Percentiles rank a stretch among this genome's conserved stretches.
phyloP scores from a whole-genome alignment of 2,797 vertebrate genomes.

The Rhadinocentrus ornatus region DNA sequence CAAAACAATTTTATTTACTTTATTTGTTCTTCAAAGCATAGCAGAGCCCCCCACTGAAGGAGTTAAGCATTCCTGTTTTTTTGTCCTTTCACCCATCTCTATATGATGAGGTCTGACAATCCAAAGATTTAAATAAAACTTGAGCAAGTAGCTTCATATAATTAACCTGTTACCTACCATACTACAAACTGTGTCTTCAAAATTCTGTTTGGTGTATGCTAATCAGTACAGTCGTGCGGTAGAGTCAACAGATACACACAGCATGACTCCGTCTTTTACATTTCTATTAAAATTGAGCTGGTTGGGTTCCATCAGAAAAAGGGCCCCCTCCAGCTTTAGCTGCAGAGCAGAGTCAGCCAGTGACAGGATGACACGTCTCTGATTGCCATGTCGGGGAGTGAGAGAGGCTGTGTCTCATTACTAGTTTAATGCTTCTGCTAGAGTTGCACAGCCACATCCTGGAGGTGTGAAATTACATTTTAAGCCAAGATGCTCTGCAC shows the following conservation, averaged over 20 bases:
- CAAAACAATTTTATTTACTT: too few species aligned
- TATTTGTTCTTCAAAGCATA: not conserved
- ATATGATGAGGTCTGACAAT: not conserved
- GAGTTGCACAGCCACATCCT: slow-evolving; percentile 72
- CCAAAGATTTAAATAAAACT: not conserved
- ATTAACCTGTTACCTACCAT: slow-evolving; percentile 11
- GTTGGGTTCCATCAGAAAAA: slow-evolving; percentile 50
- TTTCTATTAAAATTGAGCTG: slow-evolving; percentile 42
- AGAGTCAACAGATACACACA: slow-evolving; percentile 9
- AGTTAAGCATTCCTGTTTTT: not conserved
- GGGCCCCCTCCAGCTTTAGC: slow-evolving; percentile 55
- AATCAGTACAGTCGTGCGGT: slow-evolving; percentile 2
- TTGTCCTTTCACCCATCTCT: not conserved
- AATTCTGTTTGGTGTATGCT: slow-evolving; percentile 7
- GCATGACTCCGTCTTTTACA: slow-evolving; percentile 23
- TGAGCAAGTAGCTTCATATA: not conserved
- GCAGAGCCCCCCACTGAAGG: not conserved
- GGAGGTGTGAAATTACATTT: slow-evolving; percentile 86
- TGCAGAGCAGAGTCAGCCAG: slow-evolving; percentile 52
- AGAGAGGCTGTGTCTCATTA: slow-evolving; percentile 80
- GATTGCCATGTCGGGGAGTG: slow-evolving; percentile 66
- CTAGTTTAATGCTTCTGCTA: slow-evolving; percentile 75
- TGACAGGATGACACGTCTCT: slow-evolving; percentile 76
- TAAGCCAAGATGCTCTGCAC: slow-evolving; percentile 65
- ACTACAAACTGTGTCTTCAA: slow-evolving; percentile 6